These are phyloP conservation scores for Limnephilus marmoratus DNA, from an alignment of 2,888 invertebrate species.

Conservation along the genomic window DNA sequence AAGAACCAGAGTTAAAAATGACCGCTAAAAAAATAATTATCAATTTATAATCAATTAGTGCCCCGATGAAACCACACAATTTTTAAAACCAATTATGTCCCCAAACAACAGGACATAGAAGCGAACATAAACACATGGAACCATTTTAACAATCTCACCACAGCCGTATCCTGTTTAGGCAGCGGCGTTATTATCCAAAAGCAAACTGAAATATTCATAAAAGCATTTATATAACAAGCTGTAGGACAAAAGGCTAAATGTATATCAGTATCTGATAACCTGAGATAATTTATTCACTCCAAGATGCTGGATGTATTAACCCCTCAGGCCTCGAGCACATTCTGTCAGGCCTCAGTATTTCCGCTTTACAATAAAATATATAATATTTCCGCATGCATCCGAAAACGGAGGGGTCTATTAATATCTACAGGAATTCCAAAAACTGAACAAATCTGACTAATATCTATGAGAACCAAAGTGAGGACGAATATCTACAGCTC, in stretches of 20 bases:
- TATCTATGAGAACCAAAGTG: too few relatives aligned
- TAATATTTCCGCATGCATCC: too few relatives aligned
- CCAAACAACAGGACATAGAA: conserved; percentile 36
- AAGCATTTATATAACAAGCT: not conserved
- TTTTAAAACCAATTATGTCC: not conserved
- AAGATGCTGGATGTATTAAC: not conserved
- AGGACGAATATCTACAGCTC: too few relatives aligned
- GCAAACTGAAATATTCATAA: not conserved
- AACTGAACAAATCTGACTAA: too few relatives aligned
- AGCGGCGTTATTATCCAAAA: not conserved
- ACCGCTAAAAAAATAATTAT: not conserved
- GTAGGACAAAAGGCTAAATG: conserved; percentile 26
- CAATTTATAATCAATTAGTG: not conserved
- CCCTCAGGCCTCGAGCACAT: too few relatives aligned
- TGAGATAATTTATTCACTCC: not conserved
- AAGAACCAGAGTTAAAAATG: not conserved
- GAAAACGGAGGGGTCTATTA: too few relatives aligned
- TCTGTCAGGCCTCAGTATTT: too few relatives aligned
- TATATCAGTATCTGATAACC: not conserved
- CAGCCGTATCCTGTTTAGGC: conserved; percentile 48
- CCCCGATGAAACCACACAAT: not conserved
- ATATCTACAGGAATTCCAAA: too few relatives aligned
- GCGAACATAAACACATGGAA: not conserved
- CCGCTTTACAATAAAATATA: too few relatives aligned
- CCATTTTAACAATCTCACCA: conserved; percentile 39